Conservation (phyloP, 2,888 invertebrate genomes). For the Amphipoea lucens region DNA sequence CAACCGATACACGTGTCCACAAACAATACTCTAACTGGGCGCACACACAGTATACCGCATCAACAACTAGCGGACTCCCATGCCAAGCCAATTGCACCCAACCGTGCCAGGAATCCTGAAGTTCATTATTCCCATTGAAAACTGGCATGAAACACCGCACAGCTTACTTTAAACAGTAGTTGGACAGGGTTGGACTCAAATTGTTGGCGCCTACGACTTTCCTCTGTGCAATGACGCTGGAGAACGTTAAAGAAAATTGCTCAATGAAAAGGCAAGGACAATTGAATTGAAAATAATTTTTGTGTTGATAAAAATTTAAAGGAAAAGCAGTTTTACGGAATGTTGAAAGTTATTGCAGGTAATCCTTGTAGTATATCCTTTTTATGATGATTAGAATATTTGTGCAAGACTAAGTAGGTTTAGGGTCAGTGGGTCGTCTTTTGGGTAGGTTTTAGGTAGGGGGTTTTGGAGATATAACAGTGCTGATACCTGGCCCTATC, state of each 20-base stretch:
- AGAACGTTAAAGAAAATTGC: constrained; percentile 23
- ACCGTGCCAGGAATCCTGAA: constrained; percentile 75
- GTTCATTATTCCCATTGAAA: constrained; percentile 78
- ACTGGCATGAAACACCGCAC: constrained; percentile 69
- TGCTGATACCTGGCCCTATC: neutral
- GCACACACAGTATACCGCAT: constrained; percentile 44
- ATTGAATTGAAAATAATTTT: constrained; percentile 2
- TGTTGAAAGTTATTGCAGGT: too few species aligned
- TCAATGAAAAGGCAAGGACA: constrained; percentile 6
- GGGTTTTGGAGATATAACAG: neutral
- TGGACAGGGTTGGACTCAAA: constrained; percentile 27
- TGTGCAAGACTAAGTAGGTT: neutral
- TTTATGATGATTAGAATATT: too few species aligned
- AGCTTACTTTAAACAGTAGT: constrained; percentile 55
- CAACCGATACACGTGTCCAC: constrained; percentile 2
- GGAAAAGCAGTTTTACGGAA: neutral
- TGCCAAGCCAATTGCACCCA: constrained; percentile 61
- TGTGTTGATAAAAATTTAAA: neutral
- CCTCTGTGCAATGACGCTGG: constrained; percentile 31
- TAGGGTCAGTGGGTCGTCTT: too few species aligned
- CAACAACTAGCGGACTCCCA: constrained; percentile 38
- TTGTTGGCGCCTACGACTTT: constrained; percentile 33
- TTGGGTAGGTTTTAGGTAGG: too few species aligned
- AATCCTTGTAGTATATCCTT: neutral
- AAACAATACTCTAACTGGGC: constrained; percentile 17